These are phyloP conservation scores for Brenthis daphne DNA, from an alignment of 2,888 invertebrate genomes.

Conservation along the genomic window DNA sequence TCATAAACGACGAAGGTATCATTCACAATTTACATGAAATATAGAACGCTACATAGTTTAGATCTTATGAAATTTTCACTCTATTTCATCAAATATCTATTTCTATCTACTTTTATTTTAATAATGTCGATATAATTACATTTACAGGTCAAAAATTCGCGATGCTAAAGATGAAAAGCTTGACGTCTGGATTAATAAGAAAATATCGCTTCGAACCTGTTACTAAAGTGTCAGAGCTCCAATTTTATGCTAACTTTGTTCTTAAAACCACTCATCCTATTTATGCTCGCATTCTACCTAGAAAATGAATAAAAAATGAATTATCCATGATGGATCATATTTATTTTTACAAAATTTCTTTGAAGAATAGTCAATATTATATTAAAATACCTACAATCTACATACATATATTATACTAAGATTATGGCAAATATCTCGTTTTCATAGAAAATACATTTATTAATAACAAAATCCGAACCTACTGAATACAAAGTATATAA, in stretches of 20 bases:
- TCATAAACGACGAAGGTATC: too few relatives aligned
- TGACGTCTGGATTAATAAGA: conserved; percentile 70
- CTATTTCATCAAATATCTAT: neutral
- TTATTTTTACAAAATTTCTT: too few relatives aligned
- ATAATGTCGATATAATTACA: neutral
- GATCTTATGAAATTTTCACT: neutral
- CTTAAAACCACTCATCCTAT: conserved; percentile 55
- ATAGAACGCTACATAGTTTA: too few relatives aligned
- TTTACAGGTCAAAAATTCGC: conserved; percentile 77
- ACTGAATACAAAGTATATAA: too few relatives aligned
- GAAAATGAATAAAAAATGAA: conserved; percentile 9
- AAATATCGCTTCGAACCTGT: conserved; percentile 68
- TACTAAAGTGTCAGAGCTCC: conserved; percentile 58
- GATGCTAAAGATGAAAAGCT: conserved; percentile 76
- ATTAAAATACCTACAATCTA: too few relatives aligned
- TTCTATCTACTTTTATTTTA: neutral
- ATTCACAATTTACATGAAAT: too few relatives aligned
- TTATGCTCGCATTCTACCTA: conserved; percentile 48
- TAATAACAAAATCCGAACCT: too few relatives aligned
- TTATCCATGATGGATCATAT: too few relatives aligned
- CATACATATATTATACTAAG: too few relatives aligned
- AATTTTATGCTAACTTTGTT: conserved; percentile 53
- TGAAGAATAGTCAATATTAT: too few relatives aligned
- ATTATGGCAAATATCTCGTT: too few relatives aligned
- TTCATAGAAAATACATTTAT: too few relatives aligned